Evolutionary conservation across 2,888 invertebrate species (phyloP).

Genomic region (Podotricha telesiphe): DNA sequence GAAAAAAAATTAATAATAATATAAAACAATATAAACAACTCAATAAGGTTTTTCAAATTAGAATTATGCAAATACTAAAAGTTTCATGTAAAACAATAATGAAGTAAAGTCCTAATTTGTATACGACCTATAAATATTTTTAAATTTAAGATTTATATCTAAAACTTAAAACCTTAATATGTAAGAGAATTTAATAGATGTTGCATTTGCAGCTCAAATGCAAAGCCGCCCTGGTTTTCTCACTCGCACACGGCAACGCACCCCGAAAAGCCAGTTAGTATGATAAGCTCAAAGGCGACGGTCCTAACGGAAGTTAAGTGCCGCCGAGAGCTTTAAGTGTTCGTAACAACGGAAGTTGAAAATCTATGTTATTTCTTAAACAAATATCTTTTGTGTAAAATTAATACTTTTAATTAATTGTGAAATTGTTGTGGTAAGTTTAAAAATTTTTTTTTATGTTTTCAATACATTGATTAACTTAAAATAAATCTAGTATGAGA

Average conservation of each 20-base stretch:
- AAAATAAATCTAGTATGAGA: no score
- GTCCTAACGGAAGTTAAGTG: conserved; percentile 8
- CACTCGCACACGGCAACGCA: conserved; percentile 16
- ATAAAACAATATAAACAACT: no score
- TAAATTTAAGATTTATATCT: no score
- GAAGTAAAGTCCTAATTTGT: no score
- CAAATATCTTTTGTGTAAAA: not conserved
- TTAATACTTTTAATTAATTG: not conserved
- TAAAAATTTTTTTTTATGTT: no score
- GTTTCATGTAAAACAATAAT: no score
- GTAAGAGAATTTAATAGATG: not conserved
- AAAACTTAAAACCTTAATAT: no score
- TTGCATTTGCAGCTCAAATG: not conserved
- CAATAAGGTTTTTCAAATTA: no score
- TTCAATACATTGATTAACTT: no score
- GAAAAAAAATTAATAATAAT: no score
- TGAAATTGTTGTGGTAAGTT: not conserved
- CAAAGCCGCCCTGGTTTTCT: conserved; percentile 6
- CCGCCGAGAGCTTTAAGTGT: not conserved
- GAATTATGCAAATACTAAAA: no score
- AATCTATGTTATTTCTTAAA: not conserved
- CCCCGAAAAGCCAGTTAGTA: conserved; percentile 32
- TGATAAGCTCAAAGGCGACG: conserved; percentile 31
- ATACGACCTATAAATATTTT: no score
- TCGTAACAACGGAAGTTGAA: conserved; percentile 14